Evolutionary conservation across 2,113 vertebrate species (phyloP), one percentile per base, ranked within the genome.

Genomic region (Sporophila hypoxantha): DNA sequence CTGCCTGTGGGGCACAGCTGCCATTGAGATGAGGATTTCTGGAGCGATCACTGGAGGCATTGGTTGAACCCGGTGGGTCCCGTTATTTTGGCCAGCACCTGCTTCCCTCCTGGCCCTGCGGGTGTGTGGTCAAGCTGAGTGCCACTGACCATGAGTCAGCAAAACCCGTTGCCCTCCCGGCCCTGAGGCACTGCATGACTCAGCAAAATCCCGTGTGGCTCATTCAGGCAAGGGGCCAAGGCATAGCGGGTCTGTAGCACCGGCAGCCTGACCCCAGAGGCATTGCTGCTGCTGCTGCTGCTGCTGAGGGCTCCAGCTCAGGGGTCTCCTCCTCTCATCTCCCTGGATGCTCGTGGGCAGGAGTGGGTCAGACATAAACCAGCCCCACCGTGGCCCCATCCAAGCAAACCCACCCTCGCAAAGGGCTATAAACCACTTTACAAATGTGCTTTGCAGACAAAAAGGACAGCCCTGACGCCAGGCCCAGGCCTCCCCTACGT

Each of bases 261-360:
- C 12, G 17, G 22, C 8, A 71, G 61, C 57, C 60, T 2, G 3
- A 75, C 14, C n/a, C 66, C 12, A 10, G 41, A 49, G 46, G 21
- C 60, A 52, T 34, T 52, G 50, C 50, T 53, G 52, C 29, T 32
- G 50, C 50, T 32, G 53, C 53, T n/a, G 52, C 53, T 1, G 1
- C 5, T 49, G 44, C 44, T 2, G 2, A 0, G 2, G 52, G 23
- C 57, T 88, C n/a, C 8, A 5, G 19, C 55, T 76, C 0, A 0
- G 0, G 5, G 60, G 39, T n/a, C 55, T 49, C 29, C 25, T 71
- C 18, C 46, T 70, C 53, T 81, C 7, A 4, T 27, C 17, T 12
- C 23, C 39, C 8, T 9, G 36, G n/a, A 14, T 56, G 5, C n/a
- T 42, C 0, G 0, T 0, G 0, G 14, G 37, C 2, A 2, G 39